A percentile compares a stretch with the other conserved stretches of the same genome.
Conservation (phyloP, 1,140 invertebrate species). For the Paramacrobiotus metropolitanus region DNA sequence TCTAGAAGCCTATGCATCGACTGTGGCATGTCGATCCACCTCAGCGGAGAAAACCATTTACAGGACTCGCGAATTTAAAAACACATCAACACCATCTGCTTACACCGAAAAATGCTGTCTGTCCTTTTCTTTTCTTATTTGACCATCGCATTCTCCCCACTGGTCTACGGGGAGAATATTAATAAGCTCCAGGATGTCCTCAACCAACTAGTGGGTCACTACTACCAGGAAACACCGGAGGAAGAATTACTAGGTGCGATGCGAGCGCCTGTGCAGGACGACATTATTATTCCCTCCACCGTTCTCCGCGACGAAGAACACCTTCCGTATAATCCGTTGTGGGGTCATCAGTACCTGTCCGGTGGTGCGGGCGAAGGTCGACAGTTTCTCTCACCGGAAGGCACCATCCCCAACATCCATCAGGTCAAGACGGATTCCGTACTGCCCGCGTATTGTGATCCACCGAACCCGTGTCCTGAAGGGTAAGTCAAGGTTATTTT, state of each 20-base stretch:
- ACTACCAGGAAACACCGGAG: neutral
- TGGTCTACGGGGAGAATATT: neutral
- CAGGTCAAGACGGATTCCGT: constrained; percentile 69
- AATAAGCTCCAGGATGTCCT: neutral
- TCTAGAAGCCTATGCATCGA: too few relatives aligned
- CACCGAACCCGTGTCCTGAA: constrained; percentile 85
- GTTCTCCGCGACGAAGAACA: constrained; percentile 60
- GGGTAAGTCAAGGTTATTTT: too few relatives aligned
- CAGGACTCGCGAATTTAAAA: too few relatives aligned
- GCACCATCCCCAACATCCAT: constrained; percentile 32
- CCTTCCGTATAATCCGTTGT: constrained; percentile 59
- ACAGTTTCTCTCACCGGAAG: constrained; percentile 36
- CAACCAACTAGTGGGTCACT: neutral
- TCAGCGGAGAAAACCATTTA: too few relatives aligned
- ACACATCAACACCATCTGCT: too few relatives aligned
- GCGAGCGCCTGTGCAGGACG: neutral
- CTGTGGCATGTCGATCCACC: too few relatives aligned
- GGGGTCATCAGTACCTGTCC: constrained; percentile 50
- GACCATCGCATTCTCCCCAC: neutral
- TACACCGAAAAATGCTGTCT: too few relatives aligned
- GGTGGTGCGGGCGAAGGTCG: constrained; percentile 50
- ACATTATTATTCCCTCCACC: neutral
- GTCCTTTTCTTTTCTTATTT: neutral
- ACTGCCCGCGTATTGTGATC: constrained; percentile 91
- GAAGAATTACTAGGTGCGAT: neutral